Conservation (phyloP, 2,888 invertebrate genomes). For the Ptycholaimellus sp. region DNA sequence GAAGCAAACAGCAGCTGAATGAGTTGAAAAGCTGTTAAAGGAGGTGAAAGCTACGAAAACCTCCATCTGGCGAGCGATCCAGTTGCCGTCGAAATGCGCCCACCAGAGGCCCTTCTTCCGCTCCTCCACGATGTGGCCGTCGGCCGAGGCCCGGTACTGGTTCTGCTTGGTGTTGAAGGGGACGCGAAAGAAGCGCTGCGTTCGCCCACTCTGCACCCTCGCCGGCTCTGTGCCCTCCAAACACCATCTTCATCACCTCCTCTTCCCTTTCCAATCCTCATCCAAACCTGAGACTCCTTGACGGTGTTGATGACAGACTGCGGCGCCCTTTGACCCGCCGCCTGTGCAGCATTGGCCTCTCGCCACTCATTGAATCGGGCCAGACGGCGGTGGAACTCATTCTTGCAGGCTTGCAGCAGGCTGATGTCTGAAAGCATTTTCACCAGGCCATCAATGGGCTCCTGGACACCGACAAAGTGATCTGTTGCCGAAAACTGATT, state of each 20-base stretch:
- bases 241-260: too few species aligned
- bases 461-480: too few species aligned
- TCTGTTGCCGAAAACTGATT: too few species aligned
- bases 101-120: conserved; percentile 76
- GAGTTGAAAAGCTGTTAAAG: too few species aligned
- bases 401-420: conserved; percentile 79
- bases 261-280: too few species aligned
- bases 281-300: too few species aligned
- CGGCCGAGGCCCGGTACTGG: not conserved
- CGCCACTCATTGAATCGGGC: conserved; percentile 97
- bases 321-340: not conserved
- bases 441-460: not conserved
- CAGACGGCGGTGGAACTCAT: conserved; percentile 86
- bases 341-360: too few species aligned
- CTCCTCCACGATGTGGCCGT: conserved; percentile 13
- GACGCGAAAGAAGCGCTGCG: too few species aligned
- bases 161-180: not conserved
- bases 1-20: too few species aligned
- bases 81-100: conserved; percentile 93
- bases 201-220: too few species aligned
- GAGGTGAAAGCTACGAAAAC: too few species aligned
- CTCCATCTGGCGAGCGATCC: conserved; percentile 91
- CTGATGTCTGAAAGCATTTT: conserved; percentile 48
- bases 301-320: conserved; percentile 1
- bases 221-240: too few species aligned